These are phyloP conservation scores for Falco peregrinus DNA, from an alignment of 2,797 vertebrate species.

Conservation along the genomic window DNA sequence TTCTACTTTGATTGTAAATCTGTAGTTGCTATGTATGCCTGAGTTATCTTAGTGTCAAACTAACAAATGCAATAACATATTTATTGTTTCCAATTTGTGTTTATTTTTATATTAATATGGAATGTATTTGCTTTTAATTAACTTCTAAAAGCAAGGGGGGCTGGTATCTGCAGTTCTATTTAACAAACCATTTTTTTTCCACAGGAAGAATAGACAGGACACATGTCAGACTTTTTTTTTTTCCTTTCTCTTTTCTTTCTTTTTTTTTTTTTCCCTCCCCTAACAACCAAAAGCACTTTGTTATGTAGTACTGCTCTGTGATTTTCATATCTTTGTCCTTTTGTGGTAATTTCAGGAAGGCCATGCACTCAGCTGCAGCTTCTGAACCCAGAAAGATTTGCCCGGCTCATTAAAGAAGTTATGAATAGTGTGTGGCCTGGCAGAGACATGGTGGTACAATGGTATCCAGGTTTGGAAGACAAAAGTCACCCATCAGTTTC, in stretches of 20 bases:
- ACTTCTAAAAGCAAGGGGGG: background rate
- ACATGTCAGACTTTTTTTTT: background rate
- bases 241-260: background rate
- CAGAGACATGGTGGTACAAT: constrained; percentile 89
- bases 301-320: background rate
- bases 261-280: background rate
- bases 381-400: constrained; percentile 91
- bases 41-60: background rate
- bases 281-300: background rate
- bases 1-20: background rate
- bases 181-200: background rate
- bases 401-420: constrained; percentile 94
- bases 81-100: background rate
- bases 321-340: constrained; percentile 38
- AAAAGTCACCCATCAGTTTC: constrained; percentile 86
- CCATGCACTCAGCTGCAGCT: constrained; percentile 94
- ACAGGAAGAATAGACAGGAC: background rate
- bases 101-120: constrained; percentile 34
- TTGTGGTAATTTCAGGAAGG: constrained; percentile 84
- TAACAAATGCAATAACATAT: constrained; percentile 23
- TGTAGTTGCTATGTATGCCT: background rate
- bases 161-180: background rate
- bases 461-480: constrained; percentile 88
- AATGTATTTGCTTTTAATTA: constrained; percentile 46
- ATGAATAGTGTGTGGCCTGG: constrained; percentile 87